Evolutionary conservation across 2,797 vertebrate species (phyloP).

Genomic region (Borostomias antarcticus): DNA sequence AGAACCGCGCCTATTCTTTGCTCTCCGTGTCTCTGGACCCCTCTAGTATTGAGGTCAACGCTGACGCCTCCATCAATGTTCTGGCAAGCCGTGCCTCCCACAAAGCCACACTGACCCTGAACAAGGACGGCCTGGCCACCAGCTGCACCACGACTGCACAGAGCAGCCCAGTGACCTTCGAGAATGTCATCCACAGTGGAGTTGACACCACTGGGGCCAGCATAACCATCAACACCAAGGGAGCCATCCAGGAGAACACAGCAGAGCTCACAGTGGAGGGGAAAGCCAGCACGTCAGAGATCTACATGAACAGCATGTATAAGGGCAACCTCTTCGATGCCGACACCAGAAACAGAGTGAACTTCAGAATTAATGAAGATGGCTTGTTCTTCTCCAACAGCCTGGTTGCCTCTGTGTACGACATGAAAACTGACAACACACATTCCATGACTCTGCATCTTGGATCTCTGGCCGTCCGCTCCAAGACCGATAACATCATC

Average conservation of each 20-base stretch:
- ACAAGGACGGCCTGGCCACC: conserved; percentile 79
- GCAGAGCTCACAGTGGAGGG: conserved; percentile 83
- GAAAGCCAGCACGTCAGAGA: conserved; percentile 77
- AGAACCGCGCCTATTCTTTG: conserved; percentile 75
- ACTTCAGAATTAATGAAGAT: conserved; percentile 82
- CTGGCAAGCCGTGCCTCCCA: conserved; percentile 81
- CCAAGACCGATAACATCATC: conserved; percentile 86
- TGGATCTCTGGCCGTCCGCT: conserved; percentile 74
- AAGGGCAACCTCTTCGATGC: conserved; percentile 79
- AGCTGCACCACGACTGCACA: conserved; percentile 86
- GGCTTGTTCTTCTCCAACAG: conserved; percentile 84
- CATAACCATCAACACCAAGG: conserved; percentile 81
- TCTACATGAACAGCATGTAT: conserved; percentile 77
- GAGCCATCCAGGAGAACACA: conserved; percentile 78
- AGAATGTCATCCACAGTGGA: conserved; percentile 84
- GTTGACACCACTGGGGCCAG: conserved; percentile 80
- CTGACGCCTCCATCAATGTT: conserved; percentile 80
- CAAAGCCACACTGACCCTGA: conserved; percentile 83
- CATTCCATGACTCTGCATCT: conserved; percentile 81
- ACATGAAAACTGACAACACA: conserved; percentile 82
- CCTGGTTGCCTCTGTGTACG: conserved; percentile 82
- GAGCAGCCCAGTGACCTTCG: conserved; percentile 79
- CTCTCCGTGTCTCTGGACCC: conserved; percentile 82
- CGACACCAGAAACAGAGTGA: conserved; percentile 83
- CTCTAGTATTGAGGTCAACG: conserved; percentile 84